Conservation (phyloP, 2,113 vertebrate genomes). For the Lichenostomus cassidix region DNA sequence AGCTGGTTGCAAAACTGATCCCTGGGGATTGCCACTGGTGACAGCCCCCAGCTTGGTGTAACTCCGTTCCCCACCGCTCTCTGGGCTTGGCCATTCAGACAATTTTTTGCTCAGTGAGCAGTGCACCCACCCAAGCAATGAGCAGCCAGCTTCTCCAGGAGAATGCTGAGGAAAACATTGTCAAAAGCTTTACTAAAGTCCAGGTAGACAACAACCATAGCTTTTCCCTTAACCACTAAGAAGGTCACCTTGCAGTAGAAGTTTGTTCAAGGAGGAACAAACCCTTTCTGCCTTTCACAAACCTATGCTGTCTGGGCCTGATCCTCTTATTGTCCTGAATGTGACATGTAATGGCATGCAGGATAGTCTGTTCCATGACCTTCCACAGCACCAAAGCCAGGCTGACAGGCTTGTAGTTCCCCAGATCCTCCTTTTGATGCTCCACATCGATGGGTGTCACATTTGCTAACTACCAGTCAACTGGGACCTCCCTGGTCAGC, state of each 20-base stretch:
- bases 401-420: background rate
- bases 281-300: background rate
- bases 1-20: background rate
- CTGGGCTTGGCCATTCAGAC: background rate
- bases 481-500: background rate
- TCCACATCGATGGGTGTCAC: background rate
- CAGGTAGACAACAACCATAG: background rate
- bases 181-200: background rate
- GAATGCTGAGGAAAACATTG: background rate
- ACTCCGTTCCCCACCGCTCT: background rate
- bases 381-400: background rate
- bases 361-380: background rate
- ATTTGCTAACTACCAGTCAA: background rate
- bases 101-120: background rate
- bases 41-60: background rate
- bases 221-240: background rate
- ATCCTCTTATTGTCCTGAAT: background rate
- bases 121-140: background rate
- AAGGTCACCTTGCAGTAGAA: background rate
- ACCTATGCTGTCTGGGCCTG: background rate
- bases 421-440: background rate
- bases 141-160: background rate
- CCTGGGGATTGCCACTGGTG: background rate
- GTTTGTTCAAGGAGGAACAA: background rate
- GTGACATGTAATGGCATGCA: background rate